Conservation (phyloP, 2,113 vertebrate species). For the Amphilophus citrinellus region DNA sequence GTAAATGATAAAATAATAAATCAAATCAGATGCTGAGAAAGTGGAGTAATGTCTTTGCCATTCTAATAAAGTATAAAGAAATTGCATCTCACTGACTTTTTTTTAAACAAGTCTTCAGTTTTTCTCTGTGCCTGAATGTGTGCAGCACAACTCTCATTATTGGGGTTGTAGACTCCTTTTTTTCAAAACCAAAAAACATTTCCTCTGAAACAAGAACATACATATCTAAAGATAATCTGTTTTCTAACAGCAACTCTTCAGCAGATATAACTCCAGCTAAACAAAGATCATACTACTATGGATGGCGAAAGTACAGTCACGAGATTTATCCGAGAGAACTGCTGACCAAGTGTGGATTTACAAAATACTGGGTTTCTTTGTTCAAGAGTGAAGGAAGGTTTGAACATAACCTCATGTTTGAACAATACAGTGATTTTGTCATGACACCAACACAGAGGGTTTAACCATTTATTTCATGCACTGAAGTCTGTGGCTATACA, state of each 20-base stretch:
- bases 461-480: not conserved
- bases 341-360: not conserved
- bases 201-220: slow-evolving; percentile 13
- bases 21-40: not conserved
- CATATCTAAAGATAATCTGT: not conserved
- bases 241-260: slow-evolving; percentile 4
- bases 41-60: accelerated
- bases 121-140: not conserved
- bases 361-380: not conserved
- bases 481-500: not conserved
- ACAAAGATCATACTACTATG: not conserved
- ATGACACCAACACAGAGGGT: not conserved
- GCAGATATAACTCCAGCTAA: not conserved
- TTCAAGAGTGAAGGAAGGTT: not conserved
- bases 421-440: slow-evolving; percentile 6
- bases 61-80: not conserved
- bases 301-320: slow-evolving; percentile 1
- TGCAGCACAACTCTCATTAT: not conserved
- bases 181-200: not conserved
- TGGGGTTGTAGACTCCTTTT: not conserved
- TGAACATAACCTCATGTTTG: not conserved
- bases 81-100: no score
- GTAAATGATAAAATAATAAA: not conserved
- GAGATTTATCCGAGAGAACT: not conserved
- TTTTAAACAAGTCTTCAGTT: not conserved